Conservation (phyloP, 2,797 vertebrate species). For the Siniperca obscura region DNA sequence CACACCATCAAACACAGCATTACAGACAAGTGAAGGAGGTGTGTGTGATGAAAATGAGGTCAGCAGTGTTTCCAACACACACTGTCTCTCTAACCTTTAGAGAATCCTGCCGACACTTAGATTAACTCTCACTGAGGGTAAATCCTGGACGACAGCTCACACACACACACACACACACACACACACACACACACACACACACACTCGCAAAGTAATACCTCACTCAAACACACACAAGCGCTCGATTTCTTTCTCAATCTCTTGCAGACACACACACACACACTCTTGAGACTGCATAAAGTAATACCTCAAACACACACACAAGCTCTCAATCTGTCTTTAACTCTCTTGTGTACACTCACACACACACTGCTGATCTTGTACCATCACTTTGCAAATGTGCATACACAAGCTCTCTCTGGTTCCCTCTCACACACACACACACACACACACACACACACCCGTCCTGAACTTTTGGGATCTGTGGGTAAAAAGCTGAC, state of each 20-base stretch:
- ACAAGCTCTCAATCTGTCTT: constrained; percentile 65
- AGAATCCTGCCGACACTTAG: constrained; percentile 74
- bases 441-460: constrained; percentile 13
- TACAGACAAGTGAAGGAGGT: constrained; percentile 44
- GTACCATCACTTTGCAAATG: constrained; percentile 61
- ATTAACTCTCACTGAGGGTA: constrained; percentile 74
- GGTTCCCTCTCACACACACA: constrained; percentile 14
- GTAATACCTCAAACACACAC: constrained; percentile 59
- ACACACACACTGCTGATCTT: constrained; percentile 37
- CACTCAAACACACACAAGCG: constrained; percentile 24
- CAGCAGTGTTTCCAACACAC: constrained; percentile 67
- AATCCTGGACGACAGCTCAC: constrained; percentile 79
- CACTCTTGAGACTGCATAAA: constrained; percentile 49
- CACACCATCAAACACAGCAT: constrained; percentile 20
- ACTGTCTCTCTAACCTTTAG: constrained; percentile 76
- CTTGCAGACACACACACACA: constrained; percentile 15
- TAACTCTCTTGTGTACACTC: constrained; percentile 49
- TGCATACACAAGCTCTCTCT: constrained; percentile 60
- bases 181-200: constrained; percentile 38
- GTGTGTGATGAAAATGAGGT: constrained; percentile 68
- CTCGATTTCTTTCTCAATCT: constrained; percentile 39
- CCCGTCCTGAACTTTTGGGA: constrained; percentile 60
- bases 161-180: constrained; percentile 41
- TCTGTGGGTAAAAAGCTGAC: constrained; percentile 74
- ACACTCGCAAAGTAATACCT: constrained; percentile 47